A percentile compares a stretch with the other conserved stretches of the same genome.
Evolutionary conservation across 2,797 vertebrate genomes (phyloP).

Genomic region (Glossophaga mutica): DNA sequence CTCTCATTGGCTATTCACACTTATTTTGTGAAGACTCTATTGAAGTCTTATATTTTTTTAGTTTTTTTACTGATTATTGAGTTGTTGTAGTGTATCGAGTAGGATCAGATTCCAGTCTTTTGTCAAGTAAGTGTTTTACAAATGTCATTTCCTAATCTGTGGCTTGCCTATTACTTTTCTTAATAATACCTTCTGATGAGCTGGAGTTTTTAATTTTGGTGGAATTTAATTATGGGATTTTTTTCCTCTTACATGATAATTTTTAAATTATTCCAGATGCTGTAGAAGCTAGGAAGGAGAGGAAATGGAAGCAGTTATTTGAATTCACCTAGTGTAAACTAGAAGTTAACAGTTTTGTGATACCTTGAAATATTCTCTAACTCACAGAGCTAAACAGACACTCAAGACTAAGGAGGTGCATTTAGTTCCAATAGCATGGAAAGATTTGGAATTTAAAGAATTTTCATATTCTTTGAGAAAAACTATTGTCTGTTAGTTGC

Average conservation of each 20-base stretch:
- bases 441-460: not conserved
- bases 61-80: not conserved
- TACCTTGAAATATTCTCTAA: not conserved
- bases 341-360: constrained; percentile 9
- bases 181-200: not conserved
- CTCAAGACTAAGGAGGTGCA: not conserved
- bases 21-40: not conserved
- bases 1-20: not conserved
- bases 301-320: not conserved
- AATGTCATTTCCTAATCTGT: not conserved
- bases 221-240: not conserved
- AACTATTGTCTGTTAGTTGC: not conserved
- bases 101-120: not conserved
- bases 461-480: not conserved
- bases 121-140: not conserved
- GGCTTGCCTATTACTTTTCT: not conserved
- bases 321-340: not conserved
- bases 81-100: not conserved
- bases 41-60: not conserved
- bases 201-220: constrained; percentile 8
- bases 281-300: not conserved
- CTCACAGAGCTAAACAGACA: not conserved
- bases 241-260: constrained; percentile 5
- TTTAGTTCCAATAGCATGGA: not conserved
- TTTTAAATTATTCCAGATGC: not conserved